These are phyloP conservation scores for Stichopus chloronotus DNA, from an alignment of 35 echinoderm and acorn worm species.

Conservation along the genomic window DNA sequence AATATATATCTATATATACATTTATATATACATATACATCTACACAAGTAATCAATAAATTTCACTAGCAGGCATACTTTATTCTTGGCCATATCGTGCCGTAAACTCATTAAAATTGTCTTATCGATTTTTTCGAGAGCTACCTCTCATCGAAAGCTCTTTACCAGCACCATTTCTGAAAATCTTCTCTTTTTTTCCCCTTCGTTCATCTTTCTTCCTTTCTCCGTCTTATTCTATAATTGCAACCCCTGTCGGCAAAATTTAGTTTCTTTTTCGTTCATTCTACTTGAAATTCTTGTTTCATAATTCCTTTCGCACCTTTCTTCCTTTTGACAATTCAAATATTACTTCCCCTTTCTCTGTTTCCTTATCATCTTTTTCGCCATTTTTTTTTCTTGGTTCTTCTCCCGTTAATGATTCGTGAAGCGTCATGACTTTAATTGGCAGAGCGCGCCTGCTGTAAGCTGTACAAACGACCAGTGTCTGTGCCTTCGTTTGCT, in stretches of 20 bases:
- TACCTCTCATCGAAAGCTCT: constrained; percentile 30
- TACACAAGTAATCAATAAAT: background rate
- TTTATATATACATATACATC: background rate
- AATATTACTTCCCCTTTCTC: constrained; percentile 9
- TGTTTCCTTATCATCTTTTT: background rate
- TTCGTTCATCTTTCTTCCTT: background rate
- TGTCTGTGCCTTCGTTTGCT: background rate
- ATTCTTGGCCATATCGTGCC: background rate
- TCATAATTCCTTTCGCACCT: constrained; percentile 6
- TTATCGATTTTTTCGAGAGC: constrained; percentile 17
- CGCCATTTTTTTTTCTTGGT: background rate
- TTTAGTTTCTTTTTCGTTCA: background rate
- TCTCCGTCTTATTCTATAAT: background rate
- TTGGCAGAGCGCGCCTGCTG: constrained; percentile 13
- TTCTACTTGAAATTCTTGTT: background rate
- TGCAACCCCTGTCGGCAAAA: constrained; percentile 20
- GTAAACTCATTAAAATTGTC: constrained; percentile 28
- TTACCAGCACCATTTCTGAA: background rate
- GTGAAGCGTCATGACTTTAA: constrained; percentile 37
- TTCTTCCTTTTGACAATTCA: constrained; percentile 18
- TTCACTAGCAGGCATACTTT: constrained; percentile 3
- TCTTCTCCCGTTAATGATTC: background rate
- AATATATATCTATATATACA: background rate
- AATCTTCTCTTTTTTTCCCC: background rate
- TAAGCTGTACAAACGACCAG: constrained; percentile 38